Evolutionary conservation across 2,888 invertebrate species (phyloP), one percentile per base, ranked within the genome.

Genomic region (Autographa gamma): DNA sequence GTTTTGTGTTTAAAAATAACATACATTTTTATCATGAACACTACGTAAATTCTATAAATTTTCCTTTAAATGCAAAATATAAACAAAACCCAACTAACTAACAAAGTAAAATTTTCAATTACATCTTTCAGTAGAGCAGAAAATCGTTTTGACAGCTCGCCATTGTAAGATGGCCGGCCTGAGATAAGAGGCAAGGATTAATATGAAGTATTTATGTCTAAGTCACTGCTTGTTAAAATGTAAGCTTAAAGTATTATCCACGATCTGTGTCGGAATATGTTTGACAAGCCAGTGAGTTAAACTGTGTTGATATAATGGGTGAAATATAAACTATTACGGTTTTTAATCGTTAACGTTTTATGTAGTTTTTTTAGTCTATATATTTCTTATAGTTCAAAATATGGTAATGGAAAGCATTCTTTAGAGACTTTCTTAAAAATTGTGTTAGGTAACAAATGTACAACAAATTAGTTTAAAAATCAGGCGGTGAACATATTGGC

Each of bases 51-150:
- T 3, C 25, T 3, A 25, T 25, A 1, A 25, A 3, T 25, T 25
- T 25, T 25, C 1, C 25, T 25, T 25, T 25, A 25, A 25, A 11
- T n/a, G 3, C 19, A 62, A 43, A 31, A 16, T 31, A n/a, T 32
- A 32, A n/a, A 52, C 31, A 18, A 52, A 63, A 54, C 18, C 43
- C 52, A 25, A 32, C 7, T 48, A 16, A 11, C 11, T 13, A 41
- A 14, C 4, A 62, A 69, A 64, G 52, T 65, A 41, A 74, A n/a
- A 79, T 67, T 67, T 79, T 81, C 74, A 79, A 82, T 82, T 79
- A 81, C 3, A 1, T 31, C 38, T 56, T 73, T 74, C 70, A 74
- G 32, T 54, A 66, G 16, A 18, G 76, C 83, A 48, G 77, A 66
- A 76, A 79, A 82, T 82, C 58, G 38, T 72, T 41, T 11, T 65